phyloP scores from a whole-genome alignment of 2,113 vertebrate species.

The Eubucco bourcierii region DNA sequence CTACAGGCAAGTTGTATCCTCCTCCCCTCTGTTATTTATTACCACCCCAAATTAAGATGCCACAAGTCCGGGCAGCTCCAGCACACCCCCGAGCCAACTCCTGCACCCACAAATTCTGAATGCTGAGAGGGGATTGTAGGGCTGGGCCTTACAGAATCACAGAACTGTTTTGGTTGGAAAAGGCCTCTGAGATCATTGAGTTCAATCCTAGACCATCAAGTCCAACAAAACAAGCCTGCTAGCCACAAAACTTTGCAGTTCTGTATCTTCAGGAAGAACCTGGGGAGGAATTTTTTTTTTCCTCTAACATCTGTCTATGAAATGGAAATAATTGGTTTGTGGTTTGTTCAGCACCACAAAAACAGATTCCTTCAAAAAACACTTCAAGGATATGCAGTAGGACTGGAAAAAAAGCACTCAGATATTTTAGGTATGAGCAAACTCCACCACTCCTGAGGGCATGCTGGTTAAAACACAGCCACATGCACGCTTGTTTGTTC shows the following conservation, averaged over 20 bases:
- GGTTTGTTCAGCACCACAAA: background rate
- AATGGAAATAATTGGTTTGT: background rate
- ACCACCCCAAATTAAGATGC: accelerated
- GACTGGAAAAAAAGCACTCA: background rate
- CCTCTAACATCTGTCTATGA: background rate
- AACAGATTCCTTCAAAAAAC: background rate
- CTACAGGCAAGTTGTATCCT: background rate
- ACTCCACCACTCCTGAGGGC: background rate
- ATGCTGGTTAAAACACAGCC: background rate
- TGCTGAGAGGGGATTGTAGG: accelerated
- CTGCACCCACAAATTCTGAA: background rate
- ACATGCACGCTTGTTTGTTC: background rate
- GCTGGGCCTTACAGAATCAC: background rate
- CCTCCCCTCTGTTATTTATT: background rate
- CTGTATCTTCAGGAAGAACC: background rate
- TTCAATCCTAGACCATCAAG: no score
- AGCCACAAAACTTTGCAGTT: background rate
- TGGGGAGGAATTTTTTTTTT: background rate
- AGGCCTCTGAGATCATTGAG: no score
- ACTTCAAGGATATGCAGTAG: background rate
- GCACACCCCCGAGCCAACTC: accelerated
- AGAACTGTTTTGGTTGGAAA: no score
- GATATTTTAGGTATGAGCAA: background rate
- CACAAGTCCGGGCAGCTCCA: background rate
- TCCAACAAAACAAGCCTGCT: background rate